phyloP scores from a whole-genome alignment of 1,140 invertebrate species.

The Amyelois transitella region DNA sequence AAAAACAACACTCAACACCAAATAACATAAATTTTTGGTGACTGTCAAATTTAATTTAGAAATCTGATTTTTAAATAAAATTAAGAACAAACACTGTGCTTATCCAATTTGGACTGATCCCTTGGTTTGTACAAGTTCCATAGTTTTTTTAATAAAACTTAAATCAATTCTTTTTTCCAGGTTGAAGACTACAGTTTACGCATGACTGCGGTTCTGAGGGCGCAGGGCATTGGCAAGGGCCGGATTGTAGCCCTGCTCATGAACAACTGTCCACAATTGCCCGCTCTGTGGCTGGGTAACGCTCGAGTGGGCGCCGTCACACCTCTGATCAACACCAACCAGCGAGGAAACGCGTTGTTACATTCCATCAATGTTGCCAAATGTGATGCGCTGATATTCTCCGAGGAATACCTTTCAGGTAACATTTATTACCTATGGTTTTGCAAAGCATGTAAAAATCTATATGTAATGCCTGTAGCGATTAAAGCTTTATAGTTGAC shows the following conservation, averaged over 20 bases:
- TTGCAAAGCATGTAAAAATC: not conserved
- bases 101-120: no score
- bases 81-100: no score
- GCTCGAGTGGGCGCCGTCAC: constrained; percentile 90
- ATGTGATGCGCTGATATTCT: constrained; percentile 89
- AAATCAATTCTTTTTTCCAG: constrained; percentile 58
- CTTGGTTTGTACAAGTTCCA: no score
- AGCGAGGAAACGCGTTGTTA: constrained; percentile 83
- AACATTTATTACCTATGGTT: constrained; percentile 22
- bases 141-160: no score
- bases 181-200: constrained; percentile 91
- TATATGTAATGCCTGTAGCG: no score
- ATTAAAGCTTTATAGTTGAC: no score
- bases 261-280: constrained; percentile 91
- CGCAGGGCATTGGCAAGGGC: constrained; percentile 86
- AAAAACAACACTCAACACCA: no score
- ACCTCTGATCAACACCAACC: constrained; percentile 94
- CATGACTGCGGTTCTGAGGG: constrained; percentile 87
- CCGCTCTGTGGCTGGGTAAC: constrained; percentile 91
- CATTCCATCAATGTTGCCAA: constrained; percentile 90
- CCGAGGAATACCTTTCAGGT: constrained; percentile 81
- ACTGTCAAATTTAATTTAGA: no score
- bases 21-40: no score
- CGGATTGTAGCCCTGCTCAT: constrained; percentile 90
- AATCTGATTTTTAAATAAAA: no score